Evolutionary conservation across 2,888 invertebrate species (phyloP).

Genomic region (Eilema depressum): DNA sequence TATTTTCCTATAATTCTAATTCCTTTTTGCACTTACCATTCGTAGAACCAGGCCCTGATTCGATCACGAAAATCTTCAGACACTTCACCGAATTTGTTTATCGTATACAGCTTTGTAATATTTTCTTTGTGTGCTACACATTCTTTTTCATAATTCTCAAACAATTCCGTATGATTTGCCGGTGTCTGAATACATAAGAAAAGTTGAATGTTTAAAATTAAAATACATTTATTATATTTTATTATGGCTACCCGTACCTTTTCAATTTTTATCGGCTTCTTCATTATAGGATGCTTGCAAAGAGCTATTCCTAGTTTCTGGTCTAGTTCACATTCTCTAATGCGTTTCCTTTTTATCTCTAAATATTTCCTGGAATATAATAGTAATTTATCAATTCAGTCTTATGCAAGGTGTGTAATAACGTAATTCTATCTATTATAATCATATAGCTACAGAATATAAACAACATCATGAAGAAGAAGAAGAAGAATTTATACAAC

Average conservation of each 20-base stretch:
- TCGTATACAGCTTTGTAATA: constrained; percentile 56
- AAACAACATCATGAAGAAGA: no score
- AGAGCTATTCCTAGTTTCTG: constrained; percentile 60
- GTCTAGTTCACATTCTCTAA: constrained; percentile 59
- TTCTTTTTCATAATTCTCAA: constrained; percentile 52
- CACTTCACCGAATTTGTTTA: constrained; percentile 53
- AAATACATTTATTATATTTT: not conserved
- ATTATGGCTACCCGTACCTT: constrained; percentile 51
- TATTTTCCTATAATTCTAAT: not conserved
- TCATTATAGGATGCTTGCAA: constrained; percentile 43
- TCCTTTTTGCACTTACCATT: constrained; percentile 61
- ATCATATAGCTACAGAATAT: not conserved
- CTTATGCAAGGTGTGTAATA: no score
- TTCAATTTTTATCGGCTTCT: constrained; percentile 42
- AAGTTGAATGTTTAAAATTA: not conserved
- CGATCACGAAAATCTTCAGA: constrained; percentile 67
- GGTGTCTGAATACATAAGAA: constrained; percentile 24
- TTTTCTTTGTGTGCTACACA: constrained; percentile 51
- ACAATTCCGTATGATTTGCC: constrained; percentile 22
- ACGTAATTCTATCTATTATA: no score
- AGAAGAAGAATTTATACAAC: no score
- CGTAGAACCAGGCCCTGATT: constrained; percentile 71
- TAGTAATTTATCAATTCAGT: no score
- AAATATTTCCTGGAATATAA: constrained; percentile 65
- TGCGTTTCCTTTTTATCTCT: constrained; percentile 63